Evolutionary conservation across 2,113 vertebrate genomes (phyloP), one percentile per base, ranked within the genome.

Genomic region (Xenotilapia leptura): DNA sequence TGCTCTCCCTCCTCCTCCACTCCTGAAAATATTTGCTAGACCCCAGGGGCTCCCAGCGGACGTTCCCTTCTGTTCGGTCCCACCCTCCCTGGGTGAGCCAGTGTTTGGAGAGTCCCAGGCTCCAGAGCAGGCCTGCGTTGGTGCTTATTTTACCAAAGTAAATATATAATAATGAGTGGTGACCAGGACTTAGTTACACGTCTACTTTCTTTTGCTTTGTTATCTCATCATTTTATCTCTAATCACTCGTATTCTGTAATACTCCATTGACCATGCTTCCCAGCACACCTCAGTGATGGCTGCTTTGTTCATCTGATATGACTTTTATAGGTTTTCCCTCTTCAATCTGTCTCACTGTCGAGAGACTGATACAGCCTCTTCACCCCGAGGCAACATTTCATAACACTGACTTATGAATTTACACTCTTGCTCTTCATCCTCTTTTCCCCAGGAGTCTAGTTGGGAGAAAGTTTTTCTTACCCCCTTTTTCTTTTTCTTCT

Each of bases 11-110:
- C 28, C 19, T 80, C 51, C 54, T 82, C 84, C 79, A 40, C 55
- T 87, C 83, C 86, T 93, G 84, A 86, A 79, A 93, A 92, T 94
- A 95, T 96, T 95, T 88, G 94, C 86, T 86, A 88, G 82, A 89
- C 90, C 93, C 86, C 56, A 40, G 83, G 85, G 88, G 90, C 82
- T 90, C 88, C 88, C 84, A 77, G 79, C 11, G 47, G 86, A 92
- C 19, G 9, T 68, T 83, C 79, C 49, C 47, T 56, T 51, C 40
- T 55, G 26, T 58, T 68, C 13, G 2, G 6, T 23, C 60, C 13
- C 31, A n/a, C 82, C 10, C 77, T 84, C 83, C 36, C 87, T 83
- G 68, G 86, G 86, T 88, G 88, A 87, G 70, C 53, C n/a, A 42
- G 40, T 42, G 83, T 90, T 86, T 65, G 79, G 87, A 21, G 84